phyloP scores from a whole-genome alignment of 2,888 invertebrate species.

The Hydraecia micacea region DNA sequence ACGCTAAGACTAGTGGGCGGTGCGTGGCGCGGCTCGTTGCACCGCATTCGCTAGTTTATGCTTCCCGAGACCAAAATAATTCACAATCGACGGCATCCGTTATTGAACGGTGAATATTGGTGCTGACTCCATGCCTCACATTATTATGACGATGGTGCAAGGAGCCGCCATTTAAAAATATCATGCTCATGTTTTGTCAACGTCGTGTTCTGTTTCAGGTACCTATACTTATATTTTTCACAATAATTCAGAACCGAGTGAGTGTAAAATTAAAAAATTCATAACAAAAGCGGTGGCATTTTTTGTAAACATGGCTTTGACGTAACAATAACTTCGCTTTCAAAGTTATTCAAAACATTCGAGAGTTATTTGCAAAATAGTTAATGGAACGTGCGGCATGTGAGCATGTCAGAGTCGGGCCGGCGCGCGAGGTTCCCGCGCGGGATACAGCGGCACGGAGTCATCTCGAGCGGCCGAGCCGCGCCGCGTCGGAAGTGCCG shows the following conservation, averaged over 20 bases:
- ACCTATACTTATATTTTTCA: constrained; percentile 47
- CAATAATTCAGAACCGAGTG: constrained; percentile 49
- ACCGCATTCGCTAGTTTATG: constrained; percentile 79
- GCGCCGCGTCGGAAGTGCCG: constrained; percentile 79
- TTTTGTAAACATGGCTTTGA: constrained; percentile 62
- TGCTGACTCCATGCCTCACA: constrained; percentile 62
- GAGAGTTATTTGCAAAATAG: constrained; percentile 62
- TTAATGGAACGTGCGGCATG: constrained; percentile 61
- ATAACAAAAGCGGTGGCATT: constrained; percentile 53
- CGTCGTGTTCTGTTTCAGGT: constrained; percentile 66
- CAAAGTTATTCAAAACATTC: constrained; percentile 59
- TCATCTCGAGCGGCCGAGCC: constrained; percentile 65
- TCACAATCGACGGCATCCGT: constrained; percentile 86
- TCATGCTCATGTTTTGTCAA: constrained; percentile 56
- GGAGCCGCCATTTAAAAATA: constrained; percentile 70
- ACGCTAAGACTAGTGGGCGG: constrained; percentile 73
- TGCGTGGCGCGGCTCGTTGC: constrained; percentile 62
- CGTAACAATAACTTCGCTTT: constrained; percentile 54
- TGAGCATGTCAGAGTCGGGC: constrained; percentile 61
- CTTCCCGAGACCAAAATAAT: constrained; percentile 88
- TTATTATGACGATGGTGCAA: constrained; percentile 65
- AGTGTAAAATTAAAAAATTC: constrained; percentile 63
- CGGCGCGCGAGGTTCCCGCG: constrained; percentile 45
- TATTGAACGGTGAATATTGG: constrained; percentile 77
- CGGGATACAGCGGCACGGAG: constrained; percentile 59